phyloP scores from a whole-genome alignment of 2,888 invertebrate species.

The Eupithecia exiguata region DNA sequence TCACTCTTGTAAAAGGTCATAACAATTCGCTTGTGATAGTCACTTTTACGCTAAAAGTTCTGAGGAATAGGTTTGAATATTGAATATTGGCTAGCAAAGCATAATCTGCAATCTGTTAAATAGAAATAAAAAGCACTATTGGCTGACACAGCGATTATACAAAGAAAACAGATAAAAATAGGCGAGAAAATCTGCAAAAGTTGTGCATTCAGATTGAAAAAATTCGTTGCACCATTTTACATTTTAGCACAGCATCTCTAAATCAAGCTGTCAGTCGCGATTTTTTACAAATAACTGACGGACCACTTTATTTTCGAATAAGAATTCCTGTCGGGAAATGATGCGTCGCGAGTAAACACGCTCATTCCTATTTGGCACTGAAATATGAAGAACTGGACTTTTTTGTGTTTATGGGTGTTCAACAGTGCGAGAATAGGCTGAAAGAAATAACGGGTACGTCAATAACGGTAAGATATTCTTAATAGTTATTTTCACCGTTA shows the following conservation, averaged over 20 bases:
- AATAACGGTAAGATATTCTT: not conserved
- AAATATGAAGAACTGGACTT: constrained; percentile 22
- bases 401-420: constrained; percentile 28
- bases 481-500: not conserved
- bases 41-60: constrained; percentile 50
- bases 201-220: not conserved
- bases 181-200: not conserved
- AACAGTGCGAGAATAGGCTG: constrained; percentile 9
- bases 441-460: not conserved
- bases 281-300: constrained; percentile 53
- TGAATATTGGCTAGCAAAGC: constrained; percentile 16
- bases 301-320: constrained; percentile 50
- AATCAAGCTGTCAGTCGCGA: constrained; percentile 21
- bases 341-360: constrained; percentile 60
- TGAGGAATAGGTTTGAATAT: constrained; percentile 19
- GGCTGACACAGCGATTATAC: not conserved
- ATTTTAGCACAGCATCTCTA: constrained; percentile 3
- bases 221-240: not conserved
- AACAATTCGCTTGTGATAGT: constrained; percentile 33
- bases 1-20: not conserved
- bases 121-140: not conserved
- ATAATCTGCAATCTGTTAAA: constrained; percentile 12
- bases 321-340: constrained; percentile 57
- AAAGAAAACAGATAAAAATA: not conserved
- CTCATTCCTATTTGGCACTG: constrained; percentile 39